Conservation (phyloP, 2,113 vertebrate species). For the Apteryx mantelli region DNA sequence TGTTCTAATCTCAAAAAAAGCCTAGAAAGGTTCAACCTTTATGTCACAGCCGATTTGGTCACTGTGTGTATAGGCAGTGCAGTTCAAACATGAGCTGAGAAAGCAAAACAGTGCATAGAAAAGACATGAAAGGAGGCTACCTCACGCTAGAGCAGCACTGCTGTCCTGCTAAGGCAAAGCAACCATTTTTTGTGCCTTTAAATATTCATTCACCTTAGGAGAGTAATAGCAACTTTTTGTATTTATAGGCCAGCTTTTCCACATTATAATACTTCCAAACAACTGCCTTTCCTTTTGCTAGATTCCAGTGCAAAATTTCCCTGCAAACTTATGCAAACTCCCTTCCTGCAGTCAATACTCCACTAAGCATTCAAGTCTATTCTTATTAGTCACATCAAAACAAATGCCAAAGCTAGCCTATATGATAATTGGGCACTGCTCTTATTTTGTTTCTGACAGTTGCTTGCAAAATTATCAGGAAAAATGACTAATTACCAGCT, state of each 20-base stretch:
- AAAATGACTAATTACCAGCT: conserved; percentile 7
- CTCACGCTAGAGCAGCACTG: neutral
- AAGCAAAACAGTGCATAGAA: conserved; percentile 51
- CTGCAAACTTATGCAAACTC: neutral
- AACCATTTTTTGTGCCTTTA: conserved; percentile 11
- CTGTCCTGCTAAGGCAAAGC: conserved; percentile 7
- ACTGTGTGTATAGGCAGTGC: conserved; percentile 22
- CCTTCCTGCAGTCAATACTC: neutral
- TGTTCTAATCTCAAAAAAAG: conserved; percentile 30
- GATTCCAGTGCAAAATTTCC: neutral
- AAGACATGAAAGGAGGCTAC: neutral
- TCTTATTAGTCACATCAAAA: neutral
- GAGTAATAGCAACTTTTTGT: conserved; percentile 7
- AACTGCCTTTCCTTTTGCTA: neutral
- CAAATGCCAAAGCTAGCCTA: neutral
- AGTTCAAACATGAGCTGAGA: conserved; percentile 46
- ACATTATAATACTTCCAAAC: neutral
- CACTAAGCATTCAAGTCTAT: neutral
- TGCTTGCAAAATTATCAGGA: neutral
- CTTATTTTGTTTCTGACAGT: neutral
- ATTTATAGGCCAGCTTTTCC: neutral
- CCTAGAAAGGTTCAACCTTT: conserved; percentile 48
- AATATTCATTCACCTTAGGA: neutral
- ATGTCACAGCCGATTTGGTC: conserved; percentile 63
- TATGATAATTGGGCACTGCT: neutral